Percentiles rank a stretch among this genome's conserved stretches.
Evolutionary conservation across 2,888 invertebrate genomes (phyloP).

Genomic region (Chloroclysta siterata): DNA sequence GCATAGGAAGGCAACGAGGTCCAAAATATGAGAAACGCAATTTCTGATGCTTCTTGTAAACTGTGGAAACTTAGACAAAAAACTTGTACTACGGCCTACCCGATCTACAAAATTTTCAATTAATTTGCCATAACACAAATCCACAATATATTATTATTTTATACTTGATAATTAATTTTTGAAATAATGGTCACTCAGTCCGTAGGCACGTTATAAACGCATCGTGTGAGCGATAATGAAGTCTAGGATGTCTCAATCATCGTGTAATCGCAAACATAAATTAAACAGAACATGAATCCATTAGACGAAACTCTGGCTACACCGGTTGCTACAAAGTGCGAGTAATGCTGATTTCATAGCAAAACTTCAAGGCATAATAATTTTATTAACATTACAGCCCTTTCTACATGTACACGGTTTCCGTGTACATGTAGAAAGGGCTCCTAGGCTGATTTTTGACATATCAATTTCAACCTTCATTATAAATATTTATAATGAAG

Average conservation of each 20-base stretch:
- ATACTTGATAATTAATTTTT: neutral
- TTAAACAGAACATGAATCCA: conserved; percentile 60
- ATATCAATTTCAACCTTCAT: too few relatives aligned
- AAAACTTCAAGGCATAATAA: conserved; percentile 56
- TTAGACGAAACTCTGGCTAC: conserved; percentile 59
- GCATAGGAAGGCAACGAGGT: too few relatives aligned
- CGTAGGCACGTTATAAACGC: conserved; percentile 44
- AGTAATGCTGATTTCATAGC: conserved; percentile 51
- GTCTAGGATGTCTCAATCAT: conserved; percentile 66
- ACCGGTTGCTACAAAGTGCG: conserved; percentile 55
- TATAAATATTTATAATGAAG: too few relatives aligned
- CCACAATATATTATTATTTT: too few relatives aligned
- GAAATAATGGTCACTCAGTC: neutral
- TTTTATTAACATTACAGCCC: conserved; percentile 69
- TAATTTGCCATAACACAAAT: too few relatives aligned
- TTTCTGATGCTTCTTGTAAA: too few relatives aligned
- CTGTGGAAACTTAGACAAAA: too few relatives aligned
- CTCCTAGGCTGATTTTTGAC: too few relatives aligned
- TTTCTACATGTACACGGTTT: conserved; percentile 6
- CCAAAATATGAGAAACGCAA: too few relatives aligned
- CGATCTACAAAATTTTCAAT: too few relatives aligned
- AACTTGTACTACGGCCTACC: too few relatives aligned
- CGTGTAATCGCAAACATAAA: conserved; percentile 61
- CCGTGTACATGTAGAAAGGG: too few relatives aligned
- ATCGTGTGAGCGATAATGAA: conserved; percentile 56